Evolutionary conservation across 2,113 vertebrate genomes (phyloP), one percentile per base, ranked within the genome.

Genomic region (Rhinolophus sinicus): DNA sequence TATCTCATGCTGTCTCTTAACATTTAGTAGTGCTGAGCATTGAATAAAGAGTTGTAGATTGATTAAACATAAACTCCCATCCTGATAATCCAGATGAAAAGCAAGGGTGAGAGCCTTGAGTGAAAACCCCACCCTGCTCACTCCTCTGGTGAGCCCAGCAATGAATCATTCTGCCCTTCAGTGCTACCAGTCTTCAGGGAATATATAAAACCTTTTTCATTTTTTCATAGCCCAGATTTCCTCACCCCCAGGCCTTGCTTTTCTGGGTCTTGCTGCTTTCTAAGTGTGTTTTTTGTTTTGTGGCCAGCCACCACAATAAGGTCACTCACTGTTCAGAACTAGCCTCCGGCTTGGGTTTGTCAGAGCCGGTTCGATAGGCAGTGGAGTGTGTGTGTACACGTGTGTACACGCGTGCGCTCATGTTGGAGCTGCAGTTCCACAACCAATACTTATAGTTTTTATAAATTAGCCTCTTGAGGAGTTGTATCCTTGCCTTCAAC

Each of bases 211-310:
- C 35, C n/a, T 44, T 21, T 35, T 78, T 72, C 6, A 8, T 19
- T 67, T 81, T 92, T 38, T 62, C 67, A 26, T 44, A 47, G 88
- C 50, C 44, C 70, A 24, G 11, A 26, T 80, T 73, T 92, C 9
- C 86, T 97, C 33, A 30, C 26, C 44, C 80, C 70, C 64, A 56
- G 78, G 40, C 35, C 70, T 67, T 52, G 15, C 35, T 89, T 78
- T 88, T 96, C 70, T 84, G 64, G 38, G 38, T 47, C 64, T 84
- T 18, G 21, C 58, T 75, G 60, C 52, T 50, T 94, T 92, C 80
- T 85, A 88, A 88, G 52, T 85, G 40, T 47, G 9, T 28, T 81
- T 92, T 96, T 26, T 90, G 40, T 82, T 47, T 2, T 64, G 40
- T 69, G 33, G 33, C 70, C 38, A 62, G 65, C 16, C 44, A 38